Conservation (phyloP, 2,888 invertebrate genomes). For the Serripes groenlandicus region DNA sequence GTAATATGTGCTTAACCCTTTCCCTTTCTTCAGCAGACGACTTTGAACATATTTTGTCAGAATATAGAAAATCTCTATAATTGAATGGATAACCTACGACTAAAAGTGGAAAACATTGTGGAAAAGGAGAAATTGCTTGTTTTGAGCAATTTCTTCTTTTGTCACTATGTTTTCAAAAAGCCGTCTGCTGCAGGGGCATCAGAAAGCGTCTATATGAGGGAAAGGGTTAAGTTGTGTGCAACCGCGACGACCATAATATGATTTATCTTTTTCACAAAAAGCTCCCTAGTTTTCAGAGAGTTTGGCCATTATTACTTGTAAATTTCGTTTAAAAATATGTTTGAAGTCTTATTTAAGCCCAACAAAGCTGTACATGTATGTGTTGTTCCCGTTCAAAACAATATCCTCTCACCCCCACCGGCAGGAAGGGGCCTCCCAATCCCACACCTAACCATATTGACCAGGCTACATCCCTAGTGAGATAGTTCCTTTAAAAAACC, state of each 20-base stretch:
- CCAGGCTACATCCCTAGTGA: too few relatives aligned
- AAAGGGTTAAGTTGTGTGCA: too few relatives aligned
- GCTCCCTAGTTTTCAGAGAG: not conserved
- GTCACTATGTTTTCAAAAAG: not conserved
- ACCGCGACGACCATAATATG: too few relatives aligned
- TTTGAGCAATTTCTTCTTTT: not conserved
- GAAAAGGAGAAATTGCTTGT: not conserved
- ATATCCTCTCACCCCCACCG: too few relatives aligned
- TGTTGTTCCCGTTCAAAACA: too few relatives aligned
- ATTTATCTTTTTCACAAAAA: not conserved
- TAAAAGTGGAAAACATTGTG: not conserved
- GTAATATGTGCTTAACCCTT: not conserved
- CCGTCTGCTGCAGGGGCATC: too few relatives aligned
- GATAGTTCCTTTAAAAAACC: not conserved
- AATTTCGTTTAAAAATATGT: not conserved
- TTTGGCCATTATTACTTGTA: not conserved
- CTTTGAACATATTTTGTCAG: not conserved
- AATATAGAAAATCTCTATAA: not conserved
- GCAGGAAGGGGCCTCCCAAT: too few relatives aligned
- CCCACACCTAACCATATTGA: too few relatives aligned
- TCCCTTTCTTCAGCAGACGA: not conserved
- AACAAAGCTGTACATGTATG: too few relatives aligned
- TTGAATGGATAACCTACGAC: not conserved
- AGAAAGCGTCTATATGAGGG: too few relatives aligned
- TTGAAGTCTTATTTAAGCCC: too few relatives aligned